These are phyloP conservation scores for Aleiodes alternator DNA, from an alignment of 2,888 invertebrate genomes.

Conservation along the genomic window DNA sequence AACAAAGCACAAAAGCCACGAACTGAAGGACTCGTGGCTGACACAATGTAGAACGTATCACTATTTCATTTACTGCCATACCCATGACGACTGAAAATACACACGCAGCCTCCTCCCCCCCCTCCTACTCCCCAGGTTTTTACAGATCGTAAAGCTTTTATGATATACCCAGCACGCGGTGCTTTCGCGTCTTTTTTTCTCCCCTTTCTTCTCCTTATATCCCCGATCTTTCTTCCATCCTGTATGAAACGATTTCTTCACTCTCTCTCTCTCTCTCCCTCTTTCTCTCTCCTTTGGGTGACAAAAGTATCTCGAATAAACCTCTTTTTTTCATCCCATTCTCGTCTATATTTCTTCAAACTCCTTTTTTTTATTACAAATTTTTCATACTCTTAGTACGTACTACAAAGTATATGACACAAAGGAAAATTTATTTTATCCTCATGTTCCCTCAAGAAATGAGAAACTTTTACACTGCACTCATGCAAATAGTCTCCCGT, in stretches of 20 bases:
- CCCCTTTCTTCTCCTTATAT: neutral
- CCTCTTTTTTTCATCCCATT: neutral
- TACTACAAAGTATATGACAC: neutral
- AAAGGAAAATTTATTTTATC: slow-evolving; percentile 7
- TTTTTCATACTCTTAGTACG: slow-evolving; percentile 6
- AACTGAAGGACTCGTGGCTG: slow-evolving; percentile 17
- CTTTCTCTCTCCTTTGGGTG: neutral
- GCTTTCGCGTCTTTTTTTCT: neutral
- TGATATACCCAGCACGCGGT: slow-evolving; percentile 29
- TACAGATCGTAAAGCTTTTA: slow-evolving; percentile 36
- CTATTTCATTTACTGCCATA: slow-evolving; percentile 28
- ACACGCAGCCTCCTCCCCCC: neutral
- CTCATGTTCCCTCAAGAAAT: too few species aligned
- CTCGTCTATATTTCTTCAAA: neutral
- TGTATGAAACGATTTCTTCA: slow-evolving; percentile 5
- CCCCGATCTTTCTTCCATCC: slow-evolving; percentile 6
- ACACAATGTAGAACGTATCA: slow-evolving; percentile 21
- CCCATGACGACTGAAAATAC: slow-evolving; percentile 7
- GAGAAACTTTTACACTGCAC: slow-evolving; percentile 1
- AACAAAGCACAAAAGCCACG: slow-evolving; percentile 21
- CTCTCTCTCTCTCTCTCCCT: neutral
- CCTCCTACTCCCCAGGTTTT: slow-evolving; percentile 6
- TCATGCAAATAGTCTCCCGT: neutral
- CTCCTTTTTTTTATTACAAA: slow-evolving; percentile 16
- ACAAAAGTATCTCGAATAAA: slow-evolving; percentile 17